These are phyloP conservation scores for Calosoma granatense DNA, from an alignment of 1,140 invertebrate species.

Conservation along the genomic window DNA sequence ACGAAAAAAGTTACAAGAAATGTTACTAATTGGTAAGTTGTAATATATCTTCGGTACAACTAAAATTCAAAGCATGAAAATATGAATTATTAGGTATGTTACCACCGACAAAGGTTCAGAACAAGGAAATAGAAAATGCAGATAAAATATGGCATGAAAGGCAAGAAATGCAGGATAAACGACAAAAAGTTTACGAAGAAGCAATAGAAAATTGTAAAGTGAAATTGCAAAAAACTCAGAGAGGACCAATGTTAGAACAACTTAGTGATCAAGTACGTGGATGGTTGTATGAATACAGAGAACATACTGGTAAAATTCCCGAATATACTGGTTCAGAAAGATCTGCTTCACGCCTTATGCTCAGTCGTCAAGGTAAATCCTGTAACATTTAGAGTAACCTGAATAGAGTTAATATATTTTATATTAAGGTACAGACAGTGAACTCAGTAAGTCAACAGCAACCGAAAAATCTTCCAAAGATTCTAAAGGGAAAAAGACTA, in stretches of 20 bases:
- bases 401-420: constrained; percentile 10
- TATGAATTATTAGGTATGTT: constrained; percentile 37
- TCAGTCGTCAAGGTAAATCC: constrained; percentile 64
- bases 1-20: constrained; percentile 65
- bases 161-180: constrained; percentile 47
- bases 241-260: constrained; percentile 62
- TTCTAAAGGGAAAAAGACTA: constrained; percentile 60
- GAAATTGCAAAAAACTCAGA: constrained; percentile 49
- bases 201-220: constrained; percentile 46
- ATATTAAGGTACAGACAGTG: constrained; percentile 52
- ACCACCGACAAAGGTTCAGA: constrained; percentile 38
- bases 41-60: not conserved
- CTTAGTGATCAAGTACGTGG: constrained; percentile 74
- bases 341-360: constrained; percentile 74
- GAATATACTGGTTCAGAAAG: constrained; percentile 84
- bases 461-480: constrained; percentile 66
- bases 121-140: constrained; percentile 34
- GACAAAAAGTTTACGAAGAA: constrained; percentile 49
- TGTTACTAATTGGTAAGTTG: constrained; percentile 65
- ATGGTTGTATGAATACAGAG: constrained; percentile 72
- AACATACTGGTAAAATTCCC: constrained; percentile 77
- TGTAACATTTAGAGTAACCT: constrained; percentile 9
- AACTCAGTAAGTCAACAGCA: constrained; percentile 63
- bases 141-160: constrained; percentile 46
- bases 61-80: too few species aligned